phyloP scores from a whole-genome alignment of 2,113 vertebrate genomes.

The Apaloderma vittatum region DNA sequence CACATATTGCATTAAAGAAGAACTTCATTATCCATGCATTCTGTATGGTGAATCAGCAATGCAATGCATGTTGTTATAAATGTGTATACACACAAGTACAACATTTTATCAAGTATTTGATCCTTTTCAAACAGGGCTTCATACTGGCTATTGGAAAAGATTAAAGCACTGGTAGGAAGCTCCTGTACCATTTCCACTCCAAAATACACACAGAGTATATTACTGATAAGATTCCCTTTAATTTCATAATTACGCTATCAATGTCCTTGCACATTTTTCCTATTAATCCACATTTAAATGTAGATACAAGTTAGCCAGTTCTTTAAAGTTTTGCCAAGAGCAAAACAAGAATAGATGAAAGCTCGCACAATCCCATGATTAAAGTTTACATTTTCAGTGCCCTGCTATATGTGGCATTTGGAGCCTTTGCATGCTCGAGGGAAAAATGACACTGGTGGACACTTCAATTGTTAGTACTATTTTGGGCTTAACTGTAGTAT shows the following conservation, averaged over 20 bases:
- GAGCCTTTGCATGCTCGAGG: background rate
- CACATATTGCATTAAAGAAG: background rate
- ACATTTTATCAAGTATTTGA: background rate
- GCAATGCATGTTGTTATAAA: background rate
- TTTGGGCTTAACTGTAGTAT: constrained; percentile 4
- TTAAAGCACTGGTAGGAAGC: background rate
- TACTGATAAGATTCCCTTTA: background rate
- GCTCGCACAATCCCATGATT: background rate
- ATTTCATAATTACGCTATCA: background rate
- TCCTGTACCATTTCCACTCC: background rate
- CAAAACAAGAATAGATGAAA: constrained; percentile 45
- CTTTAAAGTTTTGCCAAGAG: constrained; percentile 49
- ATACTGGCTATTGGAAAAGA: background rate
- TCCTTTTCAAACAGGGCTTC: background rate
- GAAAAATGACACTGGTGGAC: background rate
- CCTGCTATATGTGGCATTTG: constrained; percentile 35
- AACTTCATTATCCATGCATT: background rate
- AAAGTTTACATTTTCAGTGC: constrained; percentile 9
- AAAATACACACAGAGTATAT: background rate
- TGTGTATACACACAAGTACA: background rate
- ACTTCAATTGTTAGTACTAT: constrained; percentile 41
- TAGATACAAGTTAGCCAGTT: background rate
- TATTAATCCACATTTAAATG: constrained; percentile 19
- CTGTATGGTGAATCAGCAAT: background rate
- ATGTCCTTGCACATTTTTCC: constrained; percentile 31